A percentile compares a stretch with the other conserved stretches of the same genome.
phyloP scores from a whole-genome alignment of 2,888 invertebrate species.

The Portevinia maculata region DNA sequence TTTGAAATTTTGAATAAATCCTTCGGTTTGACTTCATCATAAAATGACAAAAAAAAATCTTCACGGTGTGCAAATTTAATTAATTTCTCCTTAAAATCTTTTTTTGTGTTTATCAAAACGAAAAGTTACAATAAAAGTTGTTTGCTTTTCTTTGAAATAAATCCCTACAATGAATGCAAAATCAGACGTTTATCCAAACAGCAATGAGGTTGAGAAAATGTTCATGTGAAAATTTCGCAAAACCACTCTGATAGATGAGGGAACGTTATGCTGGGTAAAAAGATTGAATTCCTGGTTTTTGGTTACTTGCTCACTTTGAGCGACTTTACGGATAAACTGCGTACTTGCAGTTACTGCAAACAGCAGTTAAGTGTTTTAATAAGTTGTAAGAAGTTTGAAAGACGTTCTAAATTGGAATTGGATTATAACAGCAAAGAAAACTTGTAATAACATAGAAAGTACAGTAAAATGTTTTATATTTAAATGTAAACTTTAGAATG shows the following conservation, averaged over 20 bases:
- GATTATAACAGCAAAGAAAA: neutral
- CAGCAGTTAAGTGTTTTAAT: no score
- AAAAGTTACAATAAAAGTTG: conserved; percentile 13
- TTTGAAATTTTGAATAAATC: conserved; percentile 3
- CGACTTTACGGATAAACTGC: no score
- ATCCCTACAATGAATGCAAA: conserved; percentile 21
- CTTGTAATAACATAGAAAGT: neutral
- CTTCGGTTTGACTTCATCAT: neutral
- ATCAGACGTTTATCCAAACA: conserved; percentile 32
- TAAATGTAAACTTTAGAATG: conserved; percentile 20
- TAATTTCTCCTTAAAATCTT: neutral
- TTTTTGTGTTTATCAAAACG: neutral
- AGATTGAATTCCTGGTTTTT: conserved; percentile 23
- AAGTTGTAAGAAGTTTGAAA: no score
- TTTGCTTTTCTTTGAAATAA: neutral
- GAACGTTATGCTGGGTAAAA: conserved; percentile 26
- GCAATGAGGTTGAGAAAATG: conserved; percentile 9
- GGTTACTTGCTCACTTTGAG: conserved; percentile 1
- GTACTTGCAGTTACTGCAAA: no score
- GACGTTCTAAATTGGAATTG: no score
- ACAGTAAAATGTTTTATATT: conserved; percentile 26
- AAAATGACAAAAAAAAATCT: neutral
- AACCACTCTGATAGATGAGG: conserved; percentile 35
- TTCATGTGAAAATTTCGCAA: conserved; percentile 27
- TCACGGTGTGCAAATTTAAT: conserved; percentile 1